phyloP scores from a whole-genome alignment of 2,888 invertebrate genomes.

The Antheraea assamensis region DNA sequence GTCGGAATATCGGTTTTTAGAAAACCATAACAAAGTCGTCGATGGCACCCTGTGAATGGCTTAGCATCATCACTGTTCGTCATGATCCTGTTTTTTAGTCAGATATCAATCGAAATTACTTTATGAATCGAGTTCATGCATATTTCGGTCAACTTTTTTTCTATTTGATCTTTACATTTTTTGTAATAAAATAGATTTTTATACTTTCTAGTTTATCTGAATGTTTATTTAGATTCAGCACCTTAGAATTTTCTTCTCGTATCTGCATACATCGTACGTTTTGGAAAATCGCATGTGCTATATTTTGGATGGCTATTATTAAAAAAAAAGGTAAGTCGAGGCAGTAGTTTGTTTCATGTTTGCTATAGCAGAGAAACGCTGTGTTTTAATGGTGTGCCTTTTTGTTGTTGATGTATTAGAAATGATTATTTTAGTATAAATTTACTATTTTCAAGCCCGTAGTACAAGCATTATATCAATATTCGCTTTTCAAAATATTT shows the following conservation, averaged over 20 bases:
- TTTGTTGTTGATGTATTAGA: not conserved
- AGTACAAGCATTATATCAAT: not conserved
- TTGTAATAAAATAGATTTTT: conserved; percentile 66
- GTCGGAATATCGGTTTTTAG: conserved; percentile 60
- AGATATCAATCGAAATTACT: conserved; percentile 65
- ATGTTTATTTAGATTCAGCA: conserved; percentile 75
- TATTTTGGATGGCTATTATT: conserved; percentile 47
- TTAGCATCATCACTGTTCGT: conserved; percentile 75
- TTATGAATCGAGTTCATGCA: conserved; percentile 64
- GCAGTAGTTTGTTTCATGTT: conserved; percentile 36
- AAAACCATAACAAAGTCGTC: conserved; percentile 69
- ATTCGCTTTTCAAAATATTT: not conserved
- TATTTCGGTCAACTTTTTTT: conserved; percentile 69
- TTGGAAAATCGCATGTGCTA: conserved; percentile 61
- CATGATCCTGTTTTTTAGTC: conserved; percentile 62
- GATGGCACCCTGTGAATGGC: conserved; percentile 80
- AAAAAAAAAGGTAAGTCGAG: conserved; percentile 19
- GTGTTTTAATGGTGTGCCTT: not conserved
- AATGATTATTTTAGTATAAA: not conserved
- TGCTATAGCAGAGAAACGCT: conserved; percentile 32
- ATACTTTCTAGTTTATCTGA: conserved; percentile 62
- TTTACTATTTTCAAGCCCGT: not conserved
- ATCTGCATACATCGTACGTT: conserved; percentile 63
- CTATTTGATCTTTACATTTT: conserved; percentile 63
- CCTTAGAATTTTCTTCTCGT: conserved; percentile 72